A percentile compares a stretch with the other conserved stretches of the same genome.
phyloP scores from a whole-genome alignment of 2,797 vertebrate genomes.

The Hephaestus fuliginosus region DNA sequence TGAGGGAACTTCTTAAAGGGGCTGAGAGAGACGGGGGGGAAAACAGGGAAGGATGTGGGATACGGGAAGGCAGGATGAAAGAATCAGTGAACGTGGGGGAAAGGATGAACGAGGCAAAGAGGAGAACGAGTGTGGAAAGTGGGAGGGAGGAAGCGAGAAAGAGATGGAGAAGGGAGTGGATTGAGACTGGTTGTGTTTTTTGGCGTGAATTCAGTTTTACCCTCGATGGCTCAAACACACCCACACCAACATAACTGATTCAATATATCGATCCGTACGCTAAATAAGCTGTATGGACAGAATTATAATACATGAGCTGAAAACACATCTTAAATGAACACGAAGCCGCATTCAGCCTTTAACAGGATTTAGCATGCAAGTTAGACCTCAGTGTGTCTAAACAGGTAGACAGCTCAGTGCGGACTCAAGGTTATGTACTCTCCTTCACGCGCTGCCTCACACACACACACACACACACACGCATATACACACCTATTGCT shows the following conservation, averaged over 20 bases:
- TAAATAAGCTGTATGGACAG: constrained; percentile 43
- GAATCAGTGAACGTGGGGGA: background rate
- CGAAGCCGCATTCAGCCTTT: constrained; percentile 6
- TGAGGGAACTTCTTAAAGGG: constrained; percentile 97
- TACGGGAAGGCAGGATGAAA: background rate
- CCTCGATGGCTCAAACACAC: constrained; percentile 24
- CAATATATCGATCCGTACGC: constrained; percentile 38
- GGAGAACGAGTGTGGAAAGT: background rate
- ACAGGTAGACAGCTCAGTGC: constrained; percentile 8
- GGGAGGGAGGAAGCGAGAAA: constrained; percentile 1
- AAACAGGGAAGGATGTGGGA: background rate
- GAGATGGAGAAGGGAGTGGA: constrained; percentile 12
- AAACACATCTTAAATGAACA: constrained; percentile 33
- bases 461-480: constrained; percentile 8
- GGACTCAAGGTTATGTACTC: constrained; percentile 29
- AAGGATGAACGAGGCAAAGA: background rate
- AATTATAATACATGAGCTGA: constrained; percentile 42
- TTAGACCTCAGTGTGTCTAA: constrained; percentile 11
- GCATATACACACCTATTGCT: constrained; percentile 90
- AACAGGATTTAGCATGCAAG: background rate
- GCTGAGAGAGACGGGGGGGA: constrained; percentile 70
- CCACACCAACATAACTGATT: constrained; percentile 36
- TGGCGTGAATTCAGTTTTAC: constrained; percentile 44
- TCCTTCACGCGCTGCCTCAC: background rate
- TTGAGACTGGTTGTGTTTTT: constrained; percentile 29